These are phyloP conservation scores for Cheilosia vulpina DNA, from an alignment of 2,888 invertebrate species.

Conservation along the genomic window DNA sequence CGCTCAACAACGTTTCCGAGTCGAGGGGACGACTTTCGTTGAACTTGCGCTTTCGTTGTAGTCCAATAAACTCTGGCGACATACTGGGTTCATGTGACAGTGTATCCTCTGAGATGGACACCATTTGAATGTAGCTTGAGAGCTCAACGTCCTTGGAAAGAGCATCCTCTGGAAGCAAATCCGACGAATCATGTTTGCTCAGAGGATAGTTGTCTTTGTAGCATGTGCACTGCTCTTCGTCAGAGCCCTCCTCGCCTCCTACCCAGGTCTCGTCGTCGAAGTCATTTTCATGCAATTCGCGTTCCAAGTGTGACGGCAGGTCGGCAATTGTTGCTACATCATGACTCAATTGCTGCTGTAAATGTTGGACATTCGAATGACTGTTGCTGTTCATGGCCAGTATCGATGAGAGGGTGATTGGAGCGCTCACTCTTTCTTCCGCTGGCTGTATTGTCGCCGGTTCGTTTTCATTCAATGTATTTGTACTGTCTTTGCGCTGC, in stretches of 20 bases:
- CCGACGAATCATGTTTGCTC: constrained; percentile 79
- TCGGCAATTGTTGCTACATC: constrained; percentile 36
- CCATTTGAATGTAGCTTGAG: constrained; percentile 79
- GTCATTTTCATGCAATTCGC: constrained; percentile 76
- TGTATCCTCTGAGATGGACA: constrained; percentile 79
- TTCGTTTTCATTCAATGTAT: constrained; percentile 36
- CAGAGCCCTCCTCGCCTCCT: constrained; percentile 83
- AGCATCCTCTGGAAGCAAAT: constrained; percentile 68
- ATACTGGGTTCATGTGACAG: constrained; percentile 73
- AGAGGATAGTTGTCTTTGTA: constrained; percentile 81
- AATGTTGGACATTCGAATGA: constrained; percentile 45
- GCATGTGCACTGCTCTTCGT: constrained; percentile 83
- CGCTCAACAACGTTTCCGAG: constrained; percentile 58
- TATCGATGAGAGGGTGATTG: constrained; percentile 30
- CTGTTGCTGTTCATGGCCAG: constrained; percentile 47
- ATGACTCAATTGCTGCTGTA: constrained; percentile 44
- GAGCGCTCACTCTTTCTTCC: constrained; percentile 25
- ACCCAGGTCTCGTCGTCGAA: constrained; percentile 81
- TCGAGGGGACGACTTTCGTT: constrained; percentile 80
- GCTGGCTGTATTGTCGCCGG: background rate
- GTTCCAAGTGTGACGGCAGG: constrained; percentile 69
- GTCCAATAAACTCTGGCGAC: constrained; percentile 69
- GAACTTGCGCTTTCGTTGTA: constrained; percentile 82
- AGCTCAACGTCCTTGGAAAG: constrained; percentile 79
- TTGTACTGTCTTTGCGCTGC: constrained; percentile 44